Evolutionary conservation across 2,113 vertebrate genomes (phyloP), one percentile per base, ranked within the genome.

Genomic region (Sclerurus mexicanus): DNA sequence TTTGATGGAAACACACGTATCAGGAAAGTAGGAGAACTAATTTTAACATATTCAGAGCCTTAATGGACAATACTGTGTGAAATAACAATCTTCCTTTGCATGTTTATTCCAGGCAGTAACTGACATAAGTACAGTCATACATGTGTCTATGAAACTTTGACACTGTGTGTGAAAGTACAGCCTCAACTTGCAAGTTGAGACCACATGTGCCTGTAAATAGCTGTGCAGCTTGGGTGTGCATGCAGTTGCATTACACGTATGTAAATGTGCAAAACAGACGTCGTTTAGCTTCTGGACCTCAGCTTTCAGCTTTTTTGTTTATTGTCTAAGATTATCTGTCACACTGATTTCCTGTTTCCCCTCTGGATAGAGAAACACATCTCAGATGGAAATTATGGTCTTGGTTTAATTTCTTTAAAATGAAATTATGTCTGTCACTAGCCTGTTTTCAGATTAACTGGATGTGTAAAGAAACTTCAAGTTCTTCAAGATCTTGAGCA

Each of bases 231-330:
- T 7, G 2, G 6, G 13, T 25, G 4, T 49, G 18, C 10, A 58
- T 4, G 44, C 10, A 42, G 4, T 44, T 53, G 4, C 17, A 56
- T 63, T 59, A 72, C 17, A 67, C 24, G 6, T 24, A 40, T 3
- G 10, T 8, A 75, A 86, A 72, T 0, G 1, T 39, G 19, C 4
- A 76, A 76, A 85, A 35, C 12, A 60, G 28, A 35, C 1, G 0
- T 16, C 55, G 7, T 35, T 71, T 82, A 79, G 14, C 31, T 76
- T 49, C 35, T 68, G 68, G 44, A 64, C 17, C 7, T 87, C 0
- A 0, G 4, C 6, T 77, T 91, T 42, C 22, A 58, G 23, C 1
- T 42, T 73, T 81, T 56, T 71, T 7, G 14, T 75, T 78, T 40
- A 40, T n/a, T 73, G 1, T 25, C 50, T 80, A 59, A 53, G 27